Evolutionary conservation across 2,888 invertebrate species (phyloP).

Genomic region (Lasius fuliginosus): DNA sequence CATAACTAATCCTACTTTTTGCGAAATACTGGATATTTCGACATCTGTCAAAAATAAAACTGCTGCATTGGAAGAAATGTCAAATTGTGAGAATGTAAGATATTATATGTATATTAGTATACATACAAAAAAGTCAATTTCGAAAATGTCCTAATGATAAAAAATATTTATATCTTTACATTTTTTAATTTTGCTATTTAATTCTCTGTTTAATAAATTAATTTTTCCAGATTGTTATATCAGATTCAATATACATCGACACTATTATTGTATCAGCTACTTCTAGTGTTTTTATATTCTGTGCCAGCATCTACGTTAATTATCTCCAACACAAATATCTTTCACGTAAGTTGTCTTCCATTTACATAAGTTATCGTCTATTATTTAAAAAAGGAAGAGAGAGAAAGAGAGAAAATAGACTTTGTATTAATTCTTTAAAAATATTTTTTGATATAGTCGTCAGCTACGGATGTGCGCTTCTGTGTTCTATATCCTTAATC

Average conservation of each 20-base stretch:
- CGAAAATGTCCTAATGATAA: neutral
- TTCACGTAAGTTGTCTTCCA: conserved; percentile 69
- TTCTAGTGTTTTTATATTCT: conserved; percentile 62
- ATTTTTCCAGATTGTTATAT: conserved; percentile 57
- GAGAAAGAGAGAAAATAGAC: neutral
- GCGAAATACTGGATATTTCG: conserved; percentile 78
- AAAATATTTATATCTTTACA: neutral
- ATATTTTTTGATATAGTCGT: conserved; percentile 62
- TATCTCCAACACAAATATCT: conserved; percentile 74
- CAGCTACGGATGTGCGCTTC: conserved; percentile 68
- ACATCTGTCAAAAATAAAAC: conserved; percentile 18
- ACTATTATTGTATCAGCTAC: conserved; percentile 72
- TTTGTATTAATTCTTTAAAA: neutral
- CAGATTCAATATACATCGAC: conserved; percentile 74
- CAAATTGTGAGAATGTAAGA: conserved; percentile 60
- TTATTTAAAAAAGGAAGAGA: neutral
- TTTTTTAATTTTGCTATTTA: neutral
- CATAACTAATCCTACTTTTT: conserved; percentile 74
- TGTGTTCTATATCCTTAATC: conserved; percentile 74
- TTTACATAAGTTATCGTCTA: neutral
- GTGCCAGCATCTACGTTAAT: conserved; percentile 69
- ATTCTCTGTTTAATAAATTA: neutral
- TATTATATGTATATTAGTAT: neutral
- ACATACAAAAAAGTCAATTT: neutral
- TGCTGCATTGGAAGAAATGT: neutral